phyloP scores from a whole-genome alignment of 2,113 vertebrate species.

The Holacanthus passer region DNA sequence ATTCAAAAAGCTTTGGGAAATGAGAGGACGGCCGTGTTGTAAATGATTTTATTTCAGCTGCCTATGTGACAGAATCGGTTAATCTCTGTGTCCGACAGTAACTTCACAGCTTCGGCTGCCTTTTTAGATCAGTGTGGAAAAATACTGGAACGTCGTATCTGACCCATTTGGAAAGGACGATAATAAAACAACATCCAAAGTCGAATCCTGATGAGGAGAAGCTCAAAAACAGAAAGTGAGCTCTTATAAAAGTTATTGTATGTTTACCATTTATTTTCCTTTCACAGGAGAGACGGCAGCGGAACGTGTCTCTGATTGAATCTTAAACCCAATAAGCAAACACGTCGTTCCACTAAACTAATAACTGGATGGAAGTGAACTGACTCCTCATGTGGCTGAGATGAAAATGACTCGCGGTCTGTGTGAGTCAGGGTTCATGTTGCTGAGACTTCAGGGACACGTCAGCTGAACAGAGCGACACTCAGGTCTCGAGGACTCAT shows the following conservation, averaged over 20 bases:
- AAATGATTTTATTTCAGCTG: slow-evolving; percentile 7
- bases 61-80: slow-evolving; percentile 7
- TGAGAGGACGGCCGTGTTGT: slow-evolving; percentile 7
- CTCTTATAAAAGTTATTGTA: background rate
- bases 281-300: background rate
- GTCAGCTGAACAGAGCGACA: too few species aligned
- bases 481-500: too few species aligned
- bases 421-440: too few species aligned
- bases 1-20: slow-evolving; percentile 33
- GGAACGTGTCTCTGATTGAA: background rate
- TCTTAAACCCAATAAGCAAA: too few species aligned
- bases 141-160: background rate
- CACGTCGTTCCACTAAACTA: too few species aligned
- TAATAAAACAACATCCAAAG: slow-evolving; percentile 18
- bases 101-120: slow-evolving; percentile 28
- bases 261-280: background rate
- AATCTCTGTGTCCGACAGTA: slow-evolving; percentile 39
- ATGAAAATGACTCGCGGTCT: too few species aligned
- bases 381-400: too few species aligned
- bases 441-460: too few species aligned
- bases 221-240: background rate
- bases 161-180: background rate
- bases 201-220: background rate
- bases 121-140: slow-evolving; percentile 23
- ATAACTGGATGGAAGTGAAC: too few species aligned